Conservation (phyloP, 2,888 invertebrate species). For the Poecilus cupreus region DNA sequence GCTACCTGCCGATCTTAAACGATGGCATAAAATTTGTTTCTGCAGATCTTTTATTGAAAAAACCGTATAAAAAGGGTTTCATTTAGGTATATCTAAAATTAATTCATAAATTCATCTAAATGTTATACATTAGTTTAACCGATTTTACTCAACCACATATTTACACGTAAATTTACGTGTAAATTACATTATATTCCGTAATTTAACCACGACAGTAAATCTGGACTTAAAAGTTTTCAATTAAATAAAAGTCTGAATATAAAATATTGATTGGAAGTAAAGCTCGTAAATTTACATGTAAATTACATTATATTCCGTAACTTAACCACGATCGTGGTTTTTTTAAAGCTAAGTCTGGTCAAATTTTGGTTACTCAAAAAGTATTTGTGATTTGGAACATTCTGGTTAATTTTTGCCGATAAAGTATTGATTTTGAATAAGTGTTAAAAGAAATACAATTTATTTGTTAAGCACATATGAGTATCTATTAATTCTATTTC, state of each 20-base stretch:
- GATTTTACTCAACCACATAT: no score
- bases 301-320: neutral
- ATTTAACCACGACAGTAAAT: neutral
- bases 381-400: no score
- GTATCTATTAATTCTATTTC: no score
- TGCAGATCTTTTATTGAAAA: neutral
- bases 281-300: slow-evolving; percentile 33
- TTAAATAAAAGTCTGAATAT: slow-evolving; percentile 36
- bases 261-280: slow-evolving; percentile 52
- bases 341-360: no score
- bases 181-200: neutral
- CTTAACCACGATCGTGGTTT: neutral
- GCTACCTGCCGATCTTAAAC: neutral
- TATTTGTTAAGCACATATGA: no score
- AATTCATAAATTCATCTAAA: no score
- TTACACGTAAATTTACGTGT: neutral
- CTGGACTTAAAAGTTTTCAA: slow-evolving; percentile 27
- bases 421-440: no score
- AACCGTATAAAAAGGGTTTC: neutral
- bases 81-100: neutral
- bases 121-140: no score
- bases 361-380: no score
- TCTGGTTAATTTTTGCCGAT: no score
- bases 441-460: no score
- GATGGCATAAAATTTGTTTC: slow-evolving; percentile 39